Percentiles rank a stretch among this genome's conserved stretches.
Conservation (phyloP, 1,140 invertebrate genomes). For the Luehdorfia chinensis region DNA sequence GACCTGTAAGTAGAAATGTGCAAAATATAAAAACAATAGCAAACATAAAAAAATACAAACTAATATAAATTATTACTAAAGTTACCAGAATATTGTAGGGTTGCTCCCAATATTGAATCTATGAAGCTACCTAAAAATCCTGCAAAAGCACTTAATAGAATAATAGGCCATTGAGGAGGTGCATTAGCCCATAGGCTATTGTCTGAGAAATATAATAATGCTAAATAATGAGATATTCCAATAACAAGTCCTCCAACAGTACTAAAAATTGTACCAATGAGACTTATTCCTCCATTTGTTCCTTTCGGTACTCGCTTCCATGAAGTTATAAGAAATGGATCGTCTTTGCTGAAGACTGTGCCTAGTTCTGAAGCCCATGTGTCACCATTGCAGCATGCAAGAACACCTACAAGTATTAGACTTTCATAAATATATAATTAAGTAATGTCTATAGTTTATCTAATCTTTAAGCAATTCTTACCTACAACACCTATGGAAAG, state of each 20-base stretch:
- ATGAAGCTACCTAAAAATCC: slow-evolving; percentile 89
- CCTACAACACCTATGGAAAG: slow-evolving; percentile 87
- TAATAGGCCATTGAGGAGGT: slow-evolving; percentile 89
- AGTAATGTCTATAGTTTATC: too few relatives aligned
- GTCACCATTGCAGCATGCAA: slow-evolving; percentile 92
- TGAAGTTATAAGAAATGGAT: slow-evolving; percentile 88
- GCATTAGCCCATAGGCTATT: slow-evolving; percentile 77
- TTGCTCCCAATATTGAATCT: slow-evolving; percentile 91
- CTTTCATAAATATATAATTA: too few relatives aligned
- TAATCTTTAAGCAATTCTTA: too few relatives aligned
- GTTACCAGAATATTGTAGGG: slow-evolving; percentile 90
- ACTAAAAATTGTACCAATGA: slow-evolving; percentile 85
- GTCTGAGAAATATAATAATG: slow-evolving; percentile 82
- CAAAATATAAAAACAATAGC: too few relatives aligned
- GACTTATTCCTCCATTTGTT: slow-evolving; percentile 90
- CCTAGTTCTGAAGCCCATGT: slow-evolving; percentile 95
- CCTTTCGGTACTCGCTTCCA: slow-evolving; percentile 87
- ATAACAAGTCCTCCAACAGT: slow-evolving; percentile 85
- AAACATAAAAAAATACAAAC: slow-evolving; percentile 18
- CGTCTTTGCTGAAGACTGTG: slow-evolving; percentile 81
- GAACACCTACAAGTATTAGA: slow-evolving; percentile 81
- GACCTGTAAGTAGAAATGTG: slow-evolving; percentile 76
- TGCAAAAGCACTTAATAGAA: slow-evolving; percentile 83
- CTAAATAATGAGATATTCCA: slow-evolving; percentile 85
- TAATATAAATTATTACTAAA: background rate